Evolutionary conservation across 2,888 invertebrate genomes (phyloP).

Genomic region (Doris montereyensis): DNA sequence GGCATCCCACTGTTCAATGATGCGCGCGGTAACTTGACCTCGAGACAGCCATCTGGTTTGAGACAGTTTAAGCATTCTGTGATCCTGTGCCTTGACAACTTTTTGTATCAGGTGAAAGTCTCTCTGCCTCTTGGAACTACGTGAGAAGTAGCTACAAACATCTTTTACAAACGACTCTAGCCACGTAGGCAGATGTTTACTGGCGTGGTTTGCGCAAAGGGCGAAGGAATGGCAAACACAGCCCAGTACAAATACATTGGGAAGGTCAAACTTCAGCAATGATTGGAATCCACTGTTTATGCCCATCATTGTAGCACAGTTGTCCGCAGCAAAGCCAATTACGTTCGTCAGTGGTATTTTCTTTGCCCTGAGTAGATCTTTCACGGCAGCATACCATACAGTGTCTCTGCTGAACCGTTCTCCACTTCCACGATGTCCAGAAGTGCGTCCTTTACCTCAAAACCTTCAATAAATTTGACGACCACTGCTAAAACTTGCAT

Average conservation of each 20-base stretch:
- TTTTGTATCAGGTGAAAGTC: conserved; percentile 21
- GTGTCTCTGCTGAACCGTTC: background rate
- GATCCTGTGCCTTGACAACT: conserved; percentile 4
- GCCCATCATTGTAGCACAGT: conserved; percentile 23
- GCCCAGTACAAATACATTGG: conserved; percentile 15
- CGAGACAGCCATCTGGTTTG: conserved; percentile 24
- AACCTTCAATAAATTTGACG: background rate
- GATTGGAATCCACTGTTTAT: background rate
- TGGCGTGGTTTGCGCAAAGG: conserved; percentile 20
- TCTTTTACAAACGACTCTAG: conserved; percentile 11
- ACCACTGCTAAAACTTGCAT: conserved; percentile 11
- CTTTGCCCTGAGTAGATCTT: background rate
- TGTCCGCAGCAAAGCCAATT: conserved; percentile 14
- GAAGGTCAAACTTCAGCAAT: background rate
- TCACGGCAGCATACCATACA: background rate
- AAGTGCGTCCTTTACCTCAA: background rate
- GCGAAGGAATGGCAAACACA: conserved; percentile 25
- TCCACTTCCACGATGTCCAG: conserved; percentile 21
- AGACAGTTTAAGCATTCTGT: background rate
- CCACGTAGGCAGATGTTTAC: conserved; percentile 1
- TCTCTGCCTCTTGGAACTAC: background rate
- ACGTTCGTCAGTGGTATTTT: conserved; percentile 3
- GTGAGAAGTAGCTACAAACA: conserved; percentile 17
- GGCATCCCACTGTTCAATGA: conserved; percentile 22
- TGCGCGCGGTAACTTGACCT: background rate